These are phyloP conservation scores for Scomberomorus guttatus DNA, from an alignment of 2,797 vertebrate genomes.

Conservation along the genomic window DNA sequence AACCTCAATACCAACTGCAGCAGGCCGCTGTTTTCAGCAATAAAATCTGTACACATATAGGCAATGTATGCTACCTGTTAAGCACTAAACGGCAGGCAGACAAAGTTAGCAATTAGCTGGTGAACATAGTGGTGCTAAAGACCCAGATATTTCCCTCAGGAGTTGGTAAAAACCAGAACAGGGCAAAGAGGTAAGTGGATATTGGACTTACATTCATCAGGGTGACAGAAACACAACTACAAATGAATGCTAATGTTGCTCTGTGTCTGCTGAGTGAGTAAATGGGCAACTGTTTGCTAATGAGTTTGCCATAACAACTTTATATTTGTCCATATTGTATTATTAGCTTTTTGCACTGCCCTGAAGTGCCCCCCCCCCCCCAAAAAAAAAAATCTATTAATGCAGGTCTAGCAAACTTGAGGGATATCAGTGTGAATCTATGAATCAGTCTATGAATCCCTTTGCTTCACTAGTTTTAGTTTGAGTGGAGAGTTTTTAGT, in stretches of 20 bases:
- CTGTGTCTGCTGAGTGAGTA: constrained; percentile 20
- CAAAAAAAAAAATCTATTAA: constrained; percentile 17
- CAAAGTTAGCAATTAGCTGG: not conserved
- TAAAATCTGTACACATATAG: not conserved
- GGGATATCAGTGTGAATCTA: constrained; percentile 13
- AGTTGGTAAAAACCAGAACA: constrained; percentile 18
- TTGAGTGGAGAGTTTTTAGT: constrained; percentile 4
- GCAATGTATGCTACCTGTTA: not conserved
- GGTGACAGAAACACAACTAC: constrained; percentile 3
- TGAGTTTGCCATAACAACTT: constrained; percentile 3
- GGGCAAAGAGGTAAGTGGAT: constrained; percentile 17
- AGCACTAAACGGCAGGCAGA: not conserved
- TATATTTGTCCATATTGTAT: not conserved
- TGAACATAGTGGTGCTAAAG: not conserved
- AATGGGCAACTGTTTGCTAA: constrained; percentile 13
- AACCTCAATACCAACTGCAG: not conserved
- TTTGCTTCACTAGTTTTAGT: constrained; percentile 26
- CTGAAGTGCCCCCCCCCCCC: not conserved
- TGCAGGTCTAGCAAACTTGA: constrained; percentile 13
- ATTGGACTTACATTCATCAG: constrained; percentile 12
- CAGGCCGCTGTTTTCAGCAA: constrained; percentile 4
- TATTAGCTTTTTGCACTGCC: not conserved
- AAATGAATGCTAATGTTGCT: constrained; percentile 25
- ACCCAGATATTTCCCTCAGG: constrained; percentile 2
- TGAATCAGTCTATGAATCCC: constrained; percentile 21